These are phyloP conservation scores for Agrilus planipennis DNA, from an alignment of 1,140 invertebrate genomes.

Conservation along the genomic window DNA sequence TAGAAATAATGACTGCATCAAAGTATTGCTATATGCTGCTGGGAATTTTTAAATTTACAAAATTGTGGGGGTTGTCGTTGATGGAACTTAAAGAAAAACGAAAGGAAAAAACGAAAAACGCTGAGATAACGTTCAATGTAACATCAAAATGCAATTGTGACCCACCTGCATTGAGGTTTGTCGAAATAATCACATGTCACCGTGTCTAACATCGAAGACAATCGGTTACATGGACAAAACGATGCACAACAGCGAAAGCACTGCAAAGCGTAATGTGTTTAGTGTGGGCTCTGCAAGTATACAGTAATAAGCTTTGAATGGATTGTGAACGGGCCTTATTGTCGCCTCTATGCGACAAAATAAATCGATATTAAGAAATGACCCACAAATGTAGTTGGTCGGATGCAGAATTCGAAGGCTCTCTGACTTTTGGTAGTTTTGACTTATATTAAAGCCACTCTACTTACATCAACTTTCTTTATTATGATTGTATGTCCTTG, in stretches of 20 bases:
- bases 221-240: slow-evolving; percentile 17
- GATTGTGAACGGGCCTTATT: slow-evolving; percentile 25
- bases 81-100: too few relatives aligned
- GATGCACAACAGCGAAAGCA: slow-evolving; percentile 14
- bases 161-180: slow-evolving; percentile 26
- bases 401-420: slow-evolving; percentile 7
- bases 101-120: too few relatives aligned
- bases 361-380: slow-evolving; percentile 31
- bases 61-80: too few relatives aligned
- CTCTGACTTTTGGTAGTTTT: slow-evolving; percentile 1
- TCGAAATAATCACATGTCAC: slow-evolving; percentile 23
- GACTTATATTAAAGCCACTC: slow-evolving; percentile 10
- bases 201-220: slow-evolving; percentile 25
- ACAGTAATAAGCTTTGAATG: slow-evolving; percentile 18
- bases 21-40: too few relatives aligned
- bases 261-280: slow-evolving; percentile 13
- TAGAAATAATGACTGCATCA: too few relatives aligned
- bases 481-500: slow-evolving; percentile 29
- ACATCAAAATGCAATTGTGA: too few relatives aligned
- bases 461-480: slow-evolving; percentile 33
- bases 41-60: too few relatives aligned
- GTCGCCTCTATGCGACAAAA: slow-evolving; percentile 30
- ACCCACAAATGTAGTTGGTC: slow-evolving; percentile 25
- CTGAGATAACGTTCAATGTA: too few relatives aligned
- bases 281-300: slow-evolving; percentile 13